Evolutionary conservation across 2,113 vertebrate genomes (phyloP).

Genomic region (Columbina picui): DNA sequence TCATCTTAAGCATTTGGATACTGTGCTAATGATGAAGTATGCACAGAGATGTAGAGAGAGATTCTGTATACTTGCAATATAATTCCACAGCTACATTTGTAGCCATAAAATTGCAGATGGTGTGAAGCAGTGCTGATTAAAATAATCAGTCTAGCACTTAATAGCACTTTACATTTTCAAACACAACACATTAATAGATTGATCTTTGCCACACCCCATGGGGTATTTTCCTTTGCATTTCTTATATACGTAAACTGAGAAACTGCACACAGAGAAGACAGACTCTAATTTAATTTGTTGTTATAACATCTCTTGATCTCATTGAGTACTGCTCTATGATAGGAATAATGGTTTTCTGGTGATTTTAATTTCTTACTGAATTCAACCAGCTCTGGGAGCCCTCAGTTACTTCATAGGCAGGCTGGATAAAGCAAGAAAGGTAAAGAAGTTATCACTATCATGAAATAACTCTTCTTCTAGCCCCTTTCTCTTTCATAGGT

Average conservation of each 20-base stretch:
- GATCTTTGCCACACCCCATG: constrained; percentile 25
- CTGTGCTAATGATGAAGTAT: not conserved
- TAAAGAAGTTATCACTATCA: not conserved
- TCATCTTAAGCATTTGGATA: not conserved
- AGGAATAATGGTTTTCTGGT: not conserved
- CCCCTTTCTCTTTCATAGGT: not conserved
- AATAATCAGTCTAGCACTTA: constrained; percentile 40
- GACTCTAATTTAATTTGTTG: not conserved
- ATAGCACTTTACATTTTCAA: constrained; percentile 27
- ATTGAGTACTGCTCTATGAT: not conserved
- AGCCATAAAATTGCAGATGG: not conserved
- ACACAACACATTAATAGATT: constrained; percentile 11
- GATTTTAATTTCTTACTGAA: constrained; percentile 8
- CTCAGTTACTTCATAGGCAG: not conserved
- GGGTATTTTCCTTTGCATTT: constrained; percentile 18
- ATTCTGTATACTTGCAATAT: not conserved
- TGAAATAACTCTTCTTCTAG: not conserved
- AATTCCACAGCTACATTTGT: not conserved
- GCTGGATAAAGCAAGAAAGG: not conserved
- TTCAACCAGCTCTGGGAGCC: not conserved
- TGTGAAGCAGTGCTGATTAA: constrained; percentile 21
- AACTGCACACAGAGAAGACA: not conserved
- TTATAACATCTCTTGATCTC: constrained; percentile 2
- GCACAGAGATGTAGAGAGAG: not conserved
- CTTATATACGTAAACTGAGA: not conserved